phyloP scores from a whole-genome alignment of 2,113 vertebrate species.

The Dasypus novemcinctus region DNA sequence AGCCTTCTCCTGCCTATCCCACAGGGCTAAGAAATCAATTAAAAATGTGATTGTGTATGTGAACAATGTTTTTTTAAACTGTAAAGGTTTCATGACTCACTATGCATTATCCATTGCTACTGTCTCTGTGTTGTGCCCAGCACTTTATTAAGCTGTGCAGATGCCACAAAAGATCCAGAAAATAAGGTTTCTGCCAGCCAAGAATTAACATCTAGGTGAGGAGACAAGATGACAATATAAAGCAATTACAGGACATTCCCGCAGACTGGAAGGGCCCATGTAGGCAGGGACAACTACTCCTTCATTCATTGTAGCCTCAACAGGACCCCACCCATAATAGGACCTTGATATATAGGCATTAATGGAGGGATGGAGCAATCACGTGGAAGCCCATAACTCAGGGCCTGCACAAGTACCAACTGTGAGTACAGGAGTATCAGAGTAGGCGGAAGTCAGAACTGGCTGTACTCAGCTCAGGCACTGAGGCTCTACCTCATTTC shows the following conservation, averaged over 20 bases:
- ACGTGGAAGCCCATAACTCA: not conserved
- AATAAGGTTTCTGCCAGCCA: conserved; percentile 27
- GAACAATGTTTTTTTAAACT: conserved; percentile 18
- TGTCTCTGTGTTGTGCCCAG: not conserved
- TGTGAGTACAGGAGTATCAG: not conserved
- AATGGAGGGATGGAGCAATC: conserved; percentile 25
- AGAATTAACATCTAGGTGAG: conserved; percentile 9
- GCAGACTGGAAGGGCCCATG: not conserved
- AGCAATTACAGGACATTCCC: not conserved
- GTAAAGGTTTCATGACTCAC: not conserved
- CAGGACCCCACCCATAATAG: conserved; percentile 11
- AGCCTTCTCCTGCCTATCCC: not conserved
- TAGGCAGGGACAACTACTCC: conserved; percentile 6
- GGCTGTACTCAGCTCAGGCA: not conserved
- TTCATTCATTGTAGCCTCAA: not conserved
- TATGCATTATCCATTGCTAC: not conserved
- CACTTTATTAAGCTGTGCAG: not conserved
- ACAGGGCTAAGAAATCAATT: not conserved
- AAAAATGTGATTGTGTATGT: not conserved
- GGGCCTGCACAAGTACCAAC: not conserved
- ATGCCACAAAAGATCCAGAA: not conserved
- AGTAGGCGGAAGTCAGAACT: not conserved
- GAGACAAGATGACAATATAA: not conserved
- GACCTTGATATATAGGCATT: conserved; percentile 33
- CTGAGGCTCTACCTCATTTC: not conserved